Percentiles rank a stretch among this genome's conserved stretches.
Conservation (phyloP, 2,888 invertebrate genomes). For the Choristoneura rosaceana region DNA sequence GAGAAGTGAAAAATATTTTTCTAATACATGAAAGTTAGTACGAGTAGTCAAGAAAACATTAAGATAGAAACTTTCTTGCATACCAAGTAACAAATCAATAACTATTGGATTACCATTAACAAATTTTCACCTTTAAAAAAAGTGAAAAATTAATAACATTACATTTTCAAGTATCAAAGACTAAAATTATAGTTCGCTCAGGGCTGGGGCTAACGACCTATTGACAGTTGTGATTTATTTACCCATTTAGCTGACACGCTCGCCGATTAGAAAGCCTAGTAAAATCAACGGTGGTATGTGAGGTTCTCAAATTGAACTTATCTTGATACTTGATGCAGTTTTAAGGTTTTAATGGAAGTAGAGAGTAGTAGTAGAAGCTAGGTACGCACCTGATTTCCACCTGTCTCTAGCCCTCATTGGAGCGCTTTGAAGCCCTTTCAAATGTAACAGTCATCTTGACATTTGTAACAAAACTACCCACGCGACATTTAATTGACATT, state of each 20-base stretch:
- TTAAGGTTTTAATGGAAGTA: neutral
- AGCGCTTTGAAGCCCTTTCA: neutral
- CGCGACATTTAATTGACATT: constrained; percentile 34
- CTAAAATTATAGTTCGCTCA: neutral
- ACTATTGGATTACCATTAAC: neutral
- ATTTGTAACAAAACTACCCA: neutral
- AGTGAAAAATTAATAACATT: constrained; percentile 5
- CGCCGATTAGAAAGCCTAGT: neutral
- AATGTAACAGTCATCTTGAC: neutral
- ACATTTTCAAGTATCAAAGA: neutral
- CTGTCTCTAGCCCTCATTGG: neutral
- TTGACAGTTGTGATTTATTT: constrained; percentile 12
- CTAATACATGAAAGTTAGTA: too few relatives aligned
- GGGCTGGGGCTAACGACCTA: constrained; percentile 15
- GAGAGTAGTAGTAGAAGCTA: too few relatives aligned
- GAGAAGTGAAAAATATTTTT: too few relatives aligned
- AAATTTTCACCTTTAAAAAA: neutral
- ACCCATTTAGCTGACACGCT: constrained; percentile 7
- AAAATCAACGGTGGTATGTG: neutral
- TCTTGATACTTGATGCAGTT: neutral
- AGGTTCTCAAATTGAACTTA: neutral
- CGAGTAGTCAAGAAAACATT: too few relatives aligned
- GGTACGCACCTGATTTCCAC: too few relatives aligned
- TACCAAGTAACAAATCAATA: neutral
- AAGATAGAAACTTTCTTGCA: too few relatives aligned